Percentiles rank a stretch among this genome's conserved stretches.
Conservation (phyloP, 1,140 invertebrate genomes). For the Charaxes varanes region DNA sequence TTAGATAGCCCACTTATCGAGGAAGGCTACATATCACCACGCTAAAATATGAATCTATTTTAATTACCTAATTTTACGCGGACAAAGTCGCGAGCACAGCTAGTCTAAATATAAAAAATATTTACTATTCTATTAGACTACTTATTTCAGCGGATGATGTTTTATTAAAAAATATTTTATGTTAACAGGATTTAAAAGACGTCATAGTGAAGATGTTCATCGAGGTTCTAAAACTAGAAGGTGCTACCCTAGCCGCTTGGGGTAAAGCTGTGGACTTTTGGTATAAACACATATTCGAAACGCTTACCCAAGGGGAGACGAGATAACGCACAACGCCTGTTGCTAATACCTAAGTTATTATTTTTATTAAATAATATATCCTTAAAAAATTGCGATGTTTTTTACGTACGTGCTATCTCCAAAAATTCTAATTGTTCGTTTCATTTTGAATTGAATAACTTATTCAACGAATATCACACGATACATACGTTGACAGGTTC, state of each 20-base stretch:
- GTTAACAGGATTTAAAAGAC: conserved; percentile 43
- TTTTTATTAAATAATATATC: background rate
- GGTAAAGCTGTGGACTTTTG: conserved; percentile 51
- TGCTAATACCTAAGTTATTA: background rate
- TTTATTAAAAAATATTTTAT: conserved; percentile 12
- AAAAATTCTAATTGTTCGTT: too few relatives aligned
- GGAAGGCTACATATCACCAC: too few relatives aligned
- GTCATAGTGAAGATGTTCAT: conserved; percentile 52
- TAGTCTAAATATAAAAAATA: background rate
- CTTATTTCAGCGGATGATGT: too few relatives aligned
- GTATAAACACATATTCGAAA: conserved; percentile 52
- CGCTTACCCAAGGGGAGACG: conserved; percentile 22
- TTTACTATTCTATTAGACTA: background rate
- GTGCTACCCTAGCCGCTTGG: conserved; percentile 43
- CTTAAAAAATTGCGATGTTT: background rate
- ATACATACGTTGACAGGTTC: too few relatives aligned
- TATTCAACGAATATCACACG: too few relatives aligned
- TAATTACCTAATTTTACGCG: too few relatives aligned
- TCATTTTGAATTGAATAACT: too few relatives aligned
- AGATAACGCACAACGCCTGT: conserved; percentile 26
- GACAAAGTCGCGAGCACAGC: too few relatives aligned
- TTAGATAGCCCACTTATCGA: too few relatives aligned
- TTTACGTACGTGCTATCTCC: too few relatives aligned
- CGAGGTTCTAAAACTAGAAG: conserved; percentile 41
- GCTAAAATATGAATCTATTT: too few relatives aligned